These are phyloP conservation scores for Adelognathus sp. DNA, from an alignment of 2,888 invertebrate genomes.

Conservation along the genomic window DNA sequence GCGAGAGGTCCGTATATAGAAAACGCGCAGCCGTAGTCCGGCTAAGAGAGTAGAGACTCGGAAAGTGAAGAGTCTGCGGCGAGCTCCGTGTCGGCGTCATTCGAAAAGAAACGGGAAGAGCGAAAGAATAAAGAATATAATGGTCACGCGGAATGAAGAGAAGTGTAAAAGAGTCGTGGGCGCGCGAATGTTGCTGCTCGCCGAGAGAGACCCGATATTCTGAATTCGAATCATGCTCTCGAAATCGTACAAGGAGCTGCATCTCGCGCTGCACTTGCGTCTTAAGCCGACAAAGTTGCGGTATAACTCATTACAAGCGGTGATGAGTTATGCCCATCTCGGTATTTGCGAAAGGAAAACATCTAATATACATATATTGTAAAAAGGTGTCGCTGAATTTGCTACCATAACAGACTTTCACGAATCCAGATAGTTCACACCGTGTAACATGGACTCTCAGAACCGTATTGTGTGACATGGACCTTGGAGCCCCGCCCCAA, in stretches of 20 bases:
- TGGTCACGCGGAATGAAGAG: background rate
- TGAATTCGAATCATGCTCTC: conserved; percentile 62
- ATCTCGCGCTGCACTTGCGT: background rate
- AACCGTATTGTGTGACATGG: too few relatives aligned
- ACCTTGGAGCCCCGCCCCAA: too few relatives aligned
- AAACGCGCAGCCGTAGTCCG: background rate
- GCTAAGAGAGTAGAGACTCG: background rate
- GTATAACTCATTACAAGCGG: too few relatives aligned
- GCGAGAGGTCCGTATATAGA: conserved; percentile 23
- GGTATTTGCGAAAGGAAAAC: too few relatives aligned
- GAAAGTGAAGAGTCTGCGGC: background rate
- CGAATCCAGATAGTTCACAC: too few relatives aligned
- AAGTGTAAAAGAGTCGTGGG: conserved; percentile 25
- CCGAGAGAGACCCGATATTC: conserved; percentile 46
- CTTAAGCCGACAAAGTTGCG: too few relatives aligned
- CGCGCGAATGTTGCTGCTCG: conserved; percentile 2
- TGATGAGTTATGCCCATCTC: too few relatives aligned
- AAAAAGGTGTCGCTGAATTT: too few relatives aligned
- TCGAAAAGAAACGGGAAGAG: conserved; percentile 6
- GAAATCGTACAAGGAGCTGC: conserved; percentile 18
- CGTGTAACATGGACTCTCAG: too few relatives aligned
- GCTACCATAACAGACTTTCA: too few relatives aligned
- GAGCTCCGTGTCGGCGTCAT: background rate
- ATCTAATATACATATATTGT: too few relatives aligned
- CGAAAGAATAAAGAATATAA: background rate